Percentiles rank a stretch among this genome's conserved stretches.
Conservation (phyloP, 2,888 invertebrate genomes). For the Pemphredon lugubris region DNA sequence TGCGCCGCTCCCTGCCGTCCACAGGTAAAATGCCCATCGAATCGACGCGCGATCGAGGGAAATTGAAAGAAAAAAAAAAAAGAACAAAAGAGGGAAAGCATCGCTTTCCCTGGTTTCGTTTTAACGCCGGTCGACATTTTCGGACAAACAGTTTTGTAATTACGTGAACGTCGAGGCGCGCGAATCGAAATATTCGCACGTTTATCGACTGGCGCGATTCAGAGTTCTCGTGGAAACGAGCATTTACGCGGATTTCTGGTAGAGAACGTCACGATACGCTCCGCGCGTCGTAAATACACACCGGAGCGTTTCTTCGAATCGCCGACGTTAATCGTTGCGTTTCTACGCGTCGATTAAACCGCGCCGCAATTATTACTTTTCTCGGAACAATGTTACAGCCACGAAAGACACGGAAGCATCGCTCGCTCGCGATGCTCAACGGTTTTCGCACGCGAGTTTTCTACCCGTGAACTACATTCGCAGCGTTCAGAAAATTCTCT, state of each 20-base stretch:
- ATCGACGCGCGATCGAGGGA: constrained; percentile 18
- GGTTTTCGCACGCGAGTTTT: constrained; percentile 15
- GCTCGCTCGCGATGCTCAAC: background rate
- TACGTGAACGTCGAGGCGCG: background rate
- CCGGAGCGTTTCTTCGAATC: constrained; percentile 8
- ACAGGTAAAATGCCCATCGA: constrained; percentile 13
- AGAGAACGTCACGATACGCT: background rate
- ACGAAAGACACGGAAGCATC: too few species aligned
- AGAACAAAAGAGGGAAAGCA: constrained; percentile 25
- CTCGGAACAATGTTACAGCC: background rate
- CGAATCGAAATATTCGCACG: too few species aligned
- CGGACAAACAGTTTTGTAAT: background rate
- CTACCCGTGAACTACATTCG: constrained; percentile 28
- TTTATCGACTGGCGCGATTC: too few species aligned
- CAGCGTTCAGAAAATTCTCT: constrained; percentile 32
- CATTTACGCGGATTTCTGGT: too few species aligned
- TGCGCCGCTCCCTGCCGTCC: constrained; percentile 1
- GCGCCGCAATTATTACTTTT: background rate
- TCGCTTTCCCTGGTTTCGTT: constrained; percentile 23
- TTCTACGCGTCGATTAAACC: constrained; percentile 17
- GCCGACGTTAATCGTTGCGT: background rate
- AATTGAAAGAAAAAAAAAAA: too few species aligned
- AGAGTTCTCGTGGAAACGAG: too few species aligned
- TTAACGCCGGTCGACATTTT: background rate
- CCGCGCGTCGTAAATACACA: background rate